Evolutionary conservation across 92 coral and sea anemone species (phyloP).

Genomic region (Parazoanthus atlanticus): DNA sequence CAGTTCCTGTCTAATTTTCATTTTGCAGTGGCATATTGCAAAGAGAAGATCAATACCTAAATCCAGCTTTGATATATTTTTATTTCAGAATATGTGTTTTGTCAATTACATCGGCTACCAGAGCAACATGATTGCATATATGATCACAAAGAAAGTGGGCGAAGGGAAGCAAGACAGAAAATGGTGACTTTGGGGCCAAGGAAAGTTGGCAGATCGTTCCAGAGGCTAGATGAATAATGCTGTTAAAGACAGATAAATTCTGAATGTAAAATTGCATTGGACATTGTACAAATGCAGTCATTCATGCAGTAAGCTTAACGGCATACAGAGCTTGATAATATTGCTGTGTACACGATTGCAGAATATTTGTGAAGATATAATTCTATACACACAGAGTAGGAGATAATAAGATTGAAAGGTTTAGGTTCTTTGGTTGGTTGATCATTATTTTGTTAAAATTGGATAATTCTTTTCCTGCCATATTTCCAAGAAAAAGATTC

Average conservation of each 20-base stretch:
- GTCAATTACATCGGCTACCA: constrained; percentile 90
- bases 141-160: constrained; percentile 92
- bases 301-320: constrained; percentile 12
- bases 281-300: constrained; percentile 31
- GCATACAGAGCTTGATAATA: constrained; percentile 9
- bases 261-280: background rate
- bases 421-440: background rate
- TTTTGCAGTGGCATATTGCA: no score
- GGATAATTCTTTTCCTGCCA: background rate
- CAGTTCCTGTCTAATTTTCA: no score
- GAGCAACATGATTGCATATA: constrained; percentile 82
- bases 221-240: constrained; percentile 80
- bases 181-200: constrained; percentile 87
- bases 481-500: background rate
- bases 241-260: background rate
- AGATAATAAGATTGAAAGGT: background rate
- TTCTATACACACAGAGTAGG: background rate
- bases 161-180: constrained; percentile 83
- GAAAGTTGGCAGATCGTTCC: constrained; percentile 92
- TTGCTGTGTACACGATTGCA: background rate
- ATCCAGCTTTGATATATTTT: background rate
- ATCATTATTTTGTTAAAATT: background rate
- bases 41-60: background rate
- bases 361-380: background rate
- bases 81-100: constrained; percentile 75